A percentile compares a stretch with the other conserved stretches of the same genome.
Conservation (phyloP, 2,888 invertebrate genomes). For the Drosophila limbata region DNA sequence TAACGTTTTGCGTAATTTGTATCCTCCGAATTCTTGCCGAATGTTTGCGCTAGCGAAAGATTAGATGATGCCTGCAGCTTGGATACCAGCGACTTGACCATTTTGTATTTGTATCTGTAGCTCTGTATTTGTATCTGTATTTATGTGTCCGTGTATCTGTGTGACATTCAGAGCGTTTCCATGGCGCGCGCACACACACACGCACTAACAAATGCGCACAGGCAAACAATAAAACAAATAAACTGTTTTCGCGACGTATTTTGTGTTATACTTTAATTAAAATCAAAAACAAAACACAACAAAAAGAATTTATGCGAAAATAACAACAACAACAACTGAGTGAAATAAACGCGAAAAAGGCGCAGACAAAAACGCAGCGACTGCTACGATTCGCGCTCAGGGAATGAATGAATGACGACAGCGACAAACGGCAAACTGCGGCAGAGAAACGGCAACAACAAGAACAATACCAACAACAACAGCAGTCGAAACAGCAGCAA, state of each 20-base stretch:
- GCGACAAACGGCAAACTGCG: conserved; percentile 28
- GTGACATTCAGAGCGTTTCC: conserved; percentile 56
- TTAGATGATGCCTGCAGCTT: conserved; percentile 83
- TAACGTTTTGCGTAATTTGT: conserved; percentile 82
- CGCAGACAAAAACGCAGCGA: conserved; percentile 26
- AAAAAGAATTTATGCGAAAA: conserved; percentile 3
- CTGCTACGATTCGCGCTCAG: conserved; percentile 62
- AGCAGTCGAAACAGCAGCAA: conserved; percentile 5
- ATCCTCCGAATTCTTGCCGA: conserved; percentile 66
- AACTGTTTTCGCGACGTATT: conserved; percentile 56
- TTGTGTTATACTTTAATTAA: conserved; percentile 61
- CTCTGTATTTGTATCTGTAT: conserved; percentile 1
- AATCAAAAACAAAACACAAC: conserved; percentile 36
- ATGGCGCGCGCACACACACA: conserved; percentile 37
- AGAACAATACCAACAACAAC: conserved; percentile 20
- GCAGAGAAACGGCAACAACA: conserved; percentile 6
- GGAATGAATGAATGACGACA: conserved; percentile 62
- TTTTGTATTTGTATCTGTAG: conserved; percentile 48
- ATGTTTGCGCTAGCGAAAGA: conserved; percentile 81
- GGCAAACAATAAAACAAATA: conserved; percentile 55
- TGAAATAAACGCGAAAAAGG: conserved; percentile 29
- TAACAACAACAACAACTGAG: conserved; percentile 25
- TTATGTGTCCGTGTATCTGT: conserved; percentile 28
- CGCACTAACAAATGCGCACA: conserved; percentile 33
- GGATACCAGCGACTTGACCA: conserved; percentile 84